Evolutionary conservation across 2,888 invertebrate genomes (phyloP), one percentile per base, ranked within the genome.

Genomic region (Geophilus truncorum): DNA sequence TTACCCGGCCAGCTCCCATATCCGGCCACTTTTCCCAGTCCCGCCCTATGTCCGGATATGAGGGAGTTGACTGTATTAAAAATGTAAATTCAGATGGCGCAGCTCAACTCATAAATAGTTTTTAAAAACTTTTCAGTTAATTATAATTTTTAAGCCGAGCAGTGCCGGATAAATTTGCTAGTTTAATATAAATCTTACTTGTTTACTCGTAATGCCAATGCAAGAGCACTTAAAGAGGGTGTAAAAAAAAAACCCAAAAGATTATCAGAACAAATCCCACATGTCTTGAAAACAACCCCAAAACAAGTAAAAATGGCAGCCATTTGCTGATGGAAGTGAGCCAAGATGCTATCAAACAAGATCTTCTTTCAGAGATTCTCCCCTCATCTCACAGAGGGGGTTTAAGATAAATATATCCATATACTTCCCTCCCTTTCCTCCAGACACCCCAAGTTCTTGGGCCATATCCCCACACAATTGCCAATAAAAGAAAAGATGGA

Each of bases 321-420:
- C 57, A 62, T 62, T 62, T 62, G 57, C 57, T 62, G 57, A 62
- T 62, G 57, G 57, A 62, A 21, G 23, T 21, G 57, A 62, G 4
- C 21, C 18, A 62, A 62, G 57, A 62, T 62, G 57, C 57, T 23
- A 62, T 62, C 57, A 62, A 62, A 57, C 57, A 57, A 57, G 57
- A 57, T 57, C 57, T 57, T 18, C 57, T 57, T 57, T 57, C 57
- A 57, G 18, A 18, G 9, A 18, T 21, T 62, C 57, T 10, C 57
- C 23, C 57, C 21, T 18, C 15, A 12, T 62, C 18, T 23, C 57
- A 62, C 40, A 62, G 57, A 62, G 57, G 57, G 57, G 57, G 23
- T 18, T 62, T 62, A 62, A 62, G 57, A 62, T 62, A 62, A 62
- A 62, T 62, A 62, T 62, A 62, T 62, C 57, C 57, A 62, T 21